Percentiles rank a stretch among this genome's conserved stretches.
Evolutionary conservation across 2,888 invertebrate genomes (phyloP).

Genomic region (Chamaedrilus cognettii): DNA sequence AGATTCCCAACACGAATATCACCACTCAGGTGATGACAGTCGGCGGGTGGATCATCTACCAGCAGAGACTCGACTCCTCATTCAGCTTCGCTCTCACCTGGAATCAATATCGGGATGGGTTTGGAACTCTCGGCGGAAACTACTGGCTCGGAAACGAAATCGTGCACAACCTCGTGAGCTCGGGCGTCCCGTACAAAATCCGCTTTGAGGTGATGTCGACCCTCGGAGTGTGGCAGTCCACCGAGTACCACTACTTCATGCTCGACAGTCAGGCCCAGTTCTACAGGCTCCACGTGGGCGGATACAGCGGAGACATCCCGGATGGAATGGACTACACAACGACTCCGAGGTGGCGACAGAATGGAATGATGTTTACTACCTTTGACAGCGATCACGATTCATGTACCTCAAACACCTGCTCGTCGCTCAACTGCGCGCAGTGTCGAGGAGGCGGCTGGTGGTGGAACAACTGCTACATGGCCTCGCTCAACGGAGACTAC

Average conservation of each 20-base stretch:
- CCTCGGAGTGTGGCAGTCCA: background rate
- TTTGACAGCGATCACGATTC: background rate
- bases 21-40: too few relatives aligned
- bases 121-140: too few relatives aligned
- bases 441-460: background rate
- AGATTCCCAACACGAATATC: too few relatives aligned
- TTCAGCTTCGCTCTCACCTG: too few relatives aligned
- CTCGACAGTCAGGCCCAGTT: background rate
- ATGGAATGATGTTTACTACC: conserved; percentile 4
- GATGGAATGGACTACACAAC: background rate
- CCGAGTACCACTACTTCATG: background rate
- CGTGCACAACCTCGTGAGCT: too few relatives aligned
- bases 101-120: too few relatives aligned
- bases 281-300: background rate
- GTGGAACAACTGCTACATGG: background rate
- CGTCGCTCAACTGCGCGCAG: background rate
- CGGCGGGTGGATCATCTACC: too few relatives aligned
- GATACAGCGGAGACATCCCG: background rate
- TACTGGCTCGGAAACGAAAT: too few relatives aligned
- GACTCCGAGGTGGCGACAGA: background rate
- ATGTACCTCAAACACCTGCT: too few relatives aligned
- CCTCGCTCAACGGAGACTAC: background rate
- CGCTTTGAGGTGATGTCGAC: too few relatives aligned
- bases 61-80: too few relatives aligned
- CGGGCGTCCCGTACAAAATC: too few relatives aligned